Base-by-base conservation (phyloP, 2,113 vertebrate genomes). In the Dicentrarchus labrax region DNA sequence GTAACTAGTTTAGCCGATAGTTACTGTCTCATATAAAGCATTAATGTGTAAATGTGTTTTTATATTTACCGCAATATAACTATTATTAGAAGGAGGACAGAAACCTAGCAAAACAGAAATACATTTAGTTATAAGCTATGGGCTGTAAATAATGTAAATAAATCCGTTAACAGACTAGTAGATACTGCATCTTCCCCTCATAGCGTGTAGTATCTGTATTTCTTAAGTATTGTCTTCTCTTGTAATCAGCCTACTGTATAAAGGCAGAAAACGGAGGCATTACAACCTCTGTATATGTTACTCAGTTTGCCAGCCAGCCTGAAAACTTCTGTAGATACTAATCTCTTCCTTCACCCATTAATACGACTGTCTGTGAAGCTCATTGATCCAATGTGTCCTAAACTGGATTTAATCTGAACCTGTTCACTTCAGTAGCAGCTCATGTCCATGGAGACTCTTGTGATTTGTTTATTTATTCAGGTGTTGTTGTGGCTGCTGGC, bases 351-450 rank as follows among this genome's bases (percentile, higher is more conserved):
- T 9, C 12, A 70, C 41, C 39, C 5, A 53, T 61, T 61, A 43
- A 22, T 68, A 39, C 39, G 16, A 19, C 6, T n/a, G 38, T 47
- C 43, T 38, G 62, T 48, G 24, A 76, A 43, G 19, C 47, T 64
- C 53, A 76, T 19, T 62, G 56, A 75, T 57, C 57, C 30, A 30
- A 17, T 17, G 69, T 17, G 30, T 19, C n/a, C 39, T 65, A 4
- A 45, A 30, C 21, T 84, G 57, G 24, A 16, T 48, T 54, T 61
- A 69, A 74, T 71, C 60, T 61, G 41, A 53, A 67, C 19, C 72
- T 16, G 22, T 60, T 43, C 50, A 8, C 17, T 19, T 48, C 19
- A 19, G 36, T 9, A 59, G 30, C 17, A 77, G 65, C 47, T 72
- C 41, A 12, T 38, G 50, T 82, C 50, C 66, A 1, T 24, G 13